These are phyloP conservation scores for Drosophila aldrichi DNA, from an alignment of 2,888 invertebrate species.

Conservation along the genomic window DNA sequence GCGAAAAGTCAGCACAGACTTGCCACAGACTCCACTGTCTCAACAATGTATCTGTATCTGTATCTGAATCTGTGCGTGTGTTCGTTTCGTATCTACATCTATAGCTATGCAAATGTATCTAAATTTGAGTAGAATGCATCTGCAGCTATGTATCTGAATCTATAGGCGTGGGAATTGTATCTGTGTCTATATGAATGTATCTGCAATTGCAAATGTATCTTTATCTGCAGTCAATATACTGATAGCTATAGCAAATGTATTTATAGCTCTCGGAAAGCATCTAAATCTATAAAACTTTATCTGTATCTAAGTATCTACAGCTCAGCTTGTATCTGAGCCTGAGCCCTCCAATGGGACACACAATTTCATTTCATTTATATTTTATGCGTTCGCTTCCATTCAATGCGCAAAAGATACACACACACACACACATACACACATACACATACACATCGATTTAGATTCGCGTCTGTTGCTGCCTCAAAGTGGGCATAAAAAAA, in stretches of 20 bases:
- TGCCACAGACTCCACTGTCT: slow-evolving; percentile 24
- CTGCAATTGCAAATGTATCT: not conserved
- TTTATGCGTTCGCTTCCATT: slow-evolving; percentile 59
- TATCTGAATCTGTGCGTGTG: not conserved
- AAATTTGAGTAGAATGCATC: too few relatives aligned
- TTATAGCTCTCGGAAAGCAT: not conserved
- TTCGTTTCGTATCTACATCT: not conserved
- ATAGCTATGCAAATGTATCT: not conserved
- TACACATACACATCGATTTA: slow-evolving; percentile 5
- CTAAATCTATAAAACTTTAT: not conserved
- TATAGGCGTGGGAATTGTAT: not conserved
- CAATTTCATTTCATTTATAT: slow-evolving; percentile 63
- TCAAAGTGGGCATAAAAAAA: slow-evolving; percentile 53
- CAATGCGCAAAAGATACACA: slow-evolving; percentile 45
- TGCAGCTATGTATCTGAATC: not conserved
- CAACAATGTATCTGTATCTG: slow-evolving; percentile 1
- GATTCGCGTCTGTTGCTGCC: slow-evolving; percentile 35
- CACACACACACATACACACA: slow-evolving; percentile 29
- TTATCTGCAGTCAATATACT: too few relatives aligned
- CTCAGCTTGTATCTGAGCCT: slow-evolving; percentile 7
- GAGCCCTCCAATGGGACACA: slow-evolving; percentile 40
- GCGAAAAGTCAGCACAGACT: slow-evolving; percentile 31
- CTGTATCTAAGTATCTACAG: not conserved
- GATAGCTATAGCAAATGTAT: not conserved
- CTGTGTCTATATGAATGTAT: not conserved